These are phyloP conservation scores for Echinarachnius parma DNA, from an alignment of 53 echinoderm and acorn worm species.

Conservation along the genomic window DNA sequence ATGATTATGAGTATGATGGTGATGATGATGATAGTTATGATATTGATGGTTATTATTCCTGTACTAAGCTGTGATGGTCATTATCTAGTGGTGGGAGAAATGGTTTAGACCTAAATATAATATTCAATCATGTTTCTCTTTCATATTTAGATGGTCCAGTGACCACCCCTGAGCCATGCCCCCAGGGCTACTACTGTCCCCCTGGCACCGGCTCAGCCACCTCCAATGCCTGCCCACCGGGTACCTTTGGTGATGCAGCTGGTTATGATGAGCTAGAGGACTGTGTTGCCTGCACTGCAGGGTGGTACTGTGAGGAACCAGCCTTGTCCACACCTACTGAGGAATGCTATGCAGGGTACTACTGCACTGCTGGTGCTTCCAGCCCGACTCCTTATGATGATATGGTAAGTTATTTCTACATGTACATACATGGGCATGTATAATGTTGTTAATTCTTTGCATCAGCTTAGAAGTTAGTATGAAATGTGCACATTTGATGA, in stretches of 20 bases:
- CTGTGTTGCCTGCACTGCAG: slow-evolving; percentile 77
- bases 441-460: background rate
- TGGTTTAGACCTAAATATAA: too few species aligned
- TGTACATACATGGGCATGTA: background rate
- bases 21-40: too few species aligned
- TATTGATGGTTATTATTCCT: too few species aligned
- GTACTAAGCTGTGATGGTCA: too few species aligned
- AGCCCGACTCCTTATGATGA: slow-evolving; percentile 88
- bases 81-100: too few species aligned
- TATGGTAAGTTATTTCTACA: slow-evolving; percentile 58
- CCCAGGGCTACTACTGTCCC: slow-evolving; percentile 93
- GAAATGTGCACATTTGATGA: too few species aligned
- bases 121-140: too few species aligned
- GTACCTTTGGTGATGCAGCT: slow-evolving; percentile 76
- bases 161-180: slow-evolving; percentile 65
- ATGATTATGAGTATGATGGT: too few species aligned
- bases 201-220: slow-evolving; percentile 68
- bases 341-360: slow-evolving; percentile 92
- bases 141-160: slow-evolving; percentile 95
- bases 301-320: slow-evolving; percentile 81
- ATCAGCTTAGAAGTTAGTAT: too few species aligned
- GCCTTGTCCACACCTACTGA: slow-evolving; percentile 77
- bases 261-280: slow-evolving; percentile 59
- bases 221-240: slow-evolving; percentile 78
- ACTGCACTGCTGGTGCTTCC: slow-evolving; percentile 83